These are phyloP conservation scores for Aricia agestis DNA, from an alignment of 1,140 invertebrate genomes.

Conservation along the genomic window DNA sequence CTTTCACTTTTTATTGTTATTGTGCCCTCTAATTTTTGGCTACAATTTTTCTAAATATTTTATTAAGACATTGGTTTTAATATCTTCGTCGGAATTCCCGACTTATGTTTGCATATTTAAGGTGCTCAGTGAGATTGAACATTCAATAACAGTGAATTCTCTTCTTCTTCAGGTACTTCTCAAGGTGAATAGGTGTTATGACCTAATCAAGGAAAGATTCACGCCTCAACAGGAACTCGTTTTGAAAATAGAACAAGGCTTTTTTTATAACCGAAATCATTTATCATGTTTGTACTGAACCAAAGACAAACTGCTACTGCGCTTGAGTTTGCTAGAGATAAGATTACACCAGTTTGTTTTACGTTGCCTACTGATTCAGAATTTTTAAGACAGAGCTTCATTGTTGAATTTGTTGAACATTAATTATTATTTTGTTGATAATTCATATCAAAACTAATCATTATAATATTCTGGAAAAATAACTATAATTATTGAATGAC, in stretches of 20 bases:
- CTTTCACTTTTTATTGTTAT: slow-evolving; percentile 73
- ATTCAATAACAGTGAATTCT: slow-evolving; percentile 32
- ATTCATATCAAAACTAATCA: no score
- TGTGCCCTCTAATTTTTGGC: slow-evolving; percentile 72
- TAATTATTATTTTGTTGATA: slow-evolving; percentile 1
- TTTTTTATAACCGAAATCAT: slow-evolving; percentile 72
- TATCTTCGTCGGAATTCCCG: slow-evolving; percentile 38
- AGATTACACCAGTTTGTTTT: slow-evolving; percentile 71
- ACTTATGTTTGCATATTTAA: slow-evolving; percentile 30
- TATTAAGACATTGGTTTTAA: slow-evolving; percentile 71
- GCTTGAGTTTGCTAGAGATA: slow-evolving; percentile 72
- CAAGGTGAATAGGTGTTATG: slow-evolving; percentile 74
- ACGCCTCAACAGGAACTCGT: slow-evolving; percentile 65
- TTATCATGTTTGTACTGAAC: slow-evolving; percentile 74
- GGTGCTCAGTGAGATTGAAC: slow-evolving; percentile 25
- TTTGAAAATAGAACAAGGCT: slow-evolving; percentile 65
- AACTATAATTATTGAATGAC: no score
- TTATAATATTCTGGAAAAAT: no score
- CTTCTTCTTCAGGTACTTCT: slow-evolving; percentile 75
- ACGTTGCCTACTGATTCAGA: slow-evolving; percentile 64
- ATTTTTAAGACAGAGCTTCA: slow-evolving; percentile 68
- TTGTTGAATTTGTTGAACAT: slow-evolving; percentile 52
- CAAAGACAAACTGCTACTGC: slow-evolving; percentile 74
- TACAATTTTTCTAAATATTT: slow-evolving; percentile 64
- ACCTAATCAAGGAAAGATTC: slow-evolving; percentile 60